A percentile compares a stretch with the other conserved stretches of the same genome.
Conservation (phyloP, 2,888 invertebrate genomes). For the Cataglyphis altisquamis region DNA sequence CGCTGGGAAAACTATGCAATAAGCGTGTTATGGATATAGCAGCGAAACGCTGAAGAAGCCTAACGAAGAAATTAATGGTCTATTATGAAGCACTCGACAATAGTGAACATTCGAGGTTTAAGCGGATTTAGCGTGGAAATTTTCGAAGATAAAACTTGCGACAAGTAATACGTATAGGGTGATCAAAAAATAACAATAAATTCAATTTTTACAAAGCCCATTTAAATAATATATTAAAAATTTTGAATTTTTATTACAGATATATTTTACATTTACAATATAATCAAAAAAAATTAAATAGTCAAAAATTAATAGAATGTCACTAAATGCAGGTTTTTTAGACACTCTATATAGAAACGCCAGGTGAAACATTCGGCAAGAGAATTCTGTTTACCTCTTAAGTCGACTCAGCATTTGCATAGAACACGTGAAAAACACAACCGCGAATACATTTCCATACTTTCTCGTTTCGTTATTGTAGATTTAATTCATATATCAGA, state of each 20-base stretch:
- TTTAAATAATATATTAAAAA: neutral
- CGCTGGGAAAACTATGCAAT: conserved; percentile 49
- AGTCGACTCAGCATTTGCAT: conserved; percentile 39
- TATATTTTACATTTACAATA: neutral
- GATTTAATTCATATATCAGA: conserved; percentile 31
- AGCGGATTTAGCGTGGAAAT: conserved; percentile 35
- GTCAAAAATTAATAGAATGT: neutral
- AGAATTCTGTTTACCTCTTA: conserved; percentile 39
- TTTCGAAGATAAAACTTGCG: conserved; percentile 20
- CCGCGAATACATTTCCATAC: conserved; percentile 43
- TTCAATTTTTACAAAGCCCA: neutral
- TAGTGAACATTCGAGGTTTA: conserved; percentile 39
- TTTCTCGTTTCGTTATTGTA: neutral
- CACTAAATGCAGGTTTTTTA: neutral
- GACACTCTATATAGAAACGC: neutral
- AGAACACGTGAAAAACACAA: conserved; percentile 41
- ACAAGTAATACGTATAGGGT: neutral
- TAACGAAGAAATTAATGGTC: conserved; percentile 50
- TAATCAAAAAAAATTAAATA: neutral
- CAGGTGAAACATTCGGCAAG: conserved; percentile 16
- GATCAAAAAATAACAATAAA: conserved; percentile 1
- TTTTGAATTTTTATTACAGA: neutral
- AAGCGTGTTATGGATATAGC: conserved; percentile 25
- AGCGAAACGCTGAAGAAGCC: conserved; percentile 30
- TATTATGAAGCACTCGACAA: conserved; percentile 47